Conservation (phyloP, 2,888 invertebrate species). For the Chrysina gloriosa region DNA sequence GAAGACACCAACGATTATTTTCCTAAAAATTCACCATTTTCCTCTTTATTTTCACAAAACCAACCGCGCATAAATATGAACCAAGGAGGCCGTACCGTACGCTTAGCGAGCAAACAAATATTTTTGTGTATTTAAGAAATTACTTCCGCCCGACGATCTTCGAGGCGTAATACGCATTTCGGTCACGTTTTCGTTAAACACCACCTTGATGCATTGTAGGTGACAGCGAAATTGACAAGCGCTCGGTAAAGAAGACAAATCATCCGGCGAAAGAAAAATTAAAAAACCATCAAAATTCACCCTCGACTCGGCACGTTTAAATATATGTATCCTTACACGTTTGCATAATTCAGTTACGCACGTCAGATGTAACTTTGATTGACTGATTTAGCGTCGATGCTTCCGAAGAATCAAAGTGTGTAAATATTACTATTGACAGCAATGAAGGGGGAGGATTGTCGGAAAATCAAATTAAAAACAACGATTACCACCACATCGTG, state of each 20-base stretch:
- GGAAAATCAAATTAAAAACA: no score
- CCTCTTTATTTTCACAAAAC: no score
- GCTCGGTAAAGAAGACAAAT: conserved; percentile 33
- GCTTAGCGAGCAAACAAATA: conserved; percentile 35
- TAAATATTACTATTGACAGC: no score
- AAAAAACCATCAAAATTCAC: conserved; percentile 20
- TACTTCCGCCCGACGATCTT: conserved; percentile 43
- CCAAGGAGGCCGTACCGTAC: neutral
- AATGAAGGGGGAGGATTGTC: no score
- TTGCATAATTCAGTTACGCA: conserved; percentile 12
- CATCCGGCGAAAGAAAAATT: conserved; percentile 7
- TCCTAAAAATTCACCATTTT: no score
- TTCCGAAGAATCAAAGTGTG: no score
- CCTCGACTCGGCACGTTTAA: neutral
- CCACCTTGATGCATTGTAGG: conserved; percentile 65
- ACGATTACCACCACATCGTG: no score
- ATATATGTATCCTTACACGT: neutral
- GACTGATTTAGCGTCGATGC: neutral
- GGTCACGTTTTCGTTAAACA: conserved; percentile 62
- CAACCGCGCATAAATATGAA: no score
- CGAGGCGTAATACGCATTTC: conserved; percentile 62
- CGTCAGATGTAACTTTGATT: neutral
- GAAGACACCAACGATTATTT: no score
- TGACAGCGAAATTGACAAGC: conserved; percentile 64
- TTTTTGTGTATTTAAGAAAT: conserved; percentile 47